Evolutionary conservation across 2,113 vertebrate species (phyloP).

Genomic region (Plecotus auritus): DNA sequence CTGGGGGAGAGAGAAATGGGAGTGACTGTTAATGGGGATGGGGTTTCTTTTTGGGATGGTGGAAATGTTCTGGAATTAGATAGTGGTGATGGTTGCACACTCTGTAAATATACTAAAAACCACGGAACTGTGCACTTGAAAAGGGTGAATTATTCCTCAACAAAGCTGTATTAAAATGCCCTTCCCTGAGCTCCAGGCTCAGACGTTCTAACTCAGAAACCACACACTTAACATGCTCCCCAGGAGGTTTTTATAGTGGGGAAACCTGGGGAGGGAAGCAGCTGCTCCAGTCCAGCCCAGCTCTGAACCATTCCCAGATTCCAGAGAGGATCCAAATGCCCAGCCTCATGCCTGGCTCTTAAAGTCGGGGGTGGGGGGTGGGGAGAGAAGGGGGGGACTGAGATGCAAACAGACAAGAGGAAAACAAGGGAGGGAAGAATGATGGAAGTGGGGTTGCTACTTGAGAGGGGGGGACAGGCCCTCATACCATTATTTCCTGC

Average conservation of each 20-base stretch:
- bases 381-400: rapidly evolving
- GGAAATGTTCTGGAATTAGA: neutral
- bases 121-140: neutral
- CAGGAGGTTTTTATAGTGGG: neutral
- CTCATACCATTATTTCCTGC: neutral
- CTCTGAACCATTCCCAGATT: neutral
- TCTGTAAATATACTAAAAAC: neutral
- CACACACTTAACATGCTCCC: neutral
- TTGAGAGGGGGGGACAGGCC: neutral
- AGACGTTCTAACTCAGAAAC: neutral
- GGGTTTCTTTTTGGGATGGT: neutral
- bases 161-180: neutral
- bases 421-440: neutral
- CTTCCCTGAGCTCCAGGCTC: neutral
- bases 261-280: neutral
- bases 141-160: neutral
- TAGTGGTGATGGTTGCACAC: neutral
- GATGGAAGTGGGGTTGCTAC: neutral
- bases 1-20: neutral
- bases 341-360: neutral
- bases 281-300: neutral
- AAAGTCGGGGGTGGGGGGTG: neutral
- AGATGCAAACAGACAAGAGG: neutral
- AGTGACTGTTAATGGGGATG: neutral
- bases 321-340: neutral